Conservation (phyloP, 2,113 vertebrate species). For the Crotophaga sulcirostris region DNA sequence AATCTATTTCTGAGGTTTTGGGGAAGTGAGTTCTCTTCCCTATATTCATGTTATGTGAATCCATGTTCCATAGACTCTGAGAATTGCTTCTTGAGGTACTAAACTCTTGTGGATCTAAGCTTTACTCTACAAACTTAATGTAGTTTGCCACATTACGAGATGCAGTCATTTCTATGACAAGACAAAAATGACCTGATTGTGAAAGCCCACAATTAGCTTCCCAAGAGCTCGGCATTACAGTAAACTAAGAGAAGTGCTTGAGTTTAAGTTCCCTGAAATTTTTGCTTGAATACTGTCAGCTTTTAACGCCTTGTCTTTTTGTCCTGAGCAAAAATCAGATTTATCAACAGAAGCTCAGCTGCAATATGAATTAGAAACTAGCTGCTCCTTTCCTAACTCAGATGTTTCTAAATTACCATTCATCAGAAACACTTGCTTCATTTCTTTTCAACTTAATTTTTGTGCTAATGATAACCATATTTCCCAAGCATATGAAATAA, state of each 20-base stretch:
- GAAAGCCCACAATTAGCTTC: background rate
- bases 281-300: background rate
- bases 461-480: background rate
- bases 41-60: background rate
- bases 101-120: background rate
- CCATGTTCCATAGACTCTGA: background rate
- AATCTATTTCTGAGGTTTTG: background rate
- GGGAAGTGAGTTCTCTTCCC: background rate
- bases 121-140: background rate
- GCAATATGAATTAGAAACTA: background rate
- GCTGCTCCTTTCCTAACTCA: background rate
- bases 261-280: background rate
- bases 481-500: background rate
- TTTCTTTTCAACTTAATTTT: background rate
- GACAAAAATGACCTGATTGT: background rate
- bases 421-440: background rate
- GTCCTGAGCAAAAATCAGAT: background rate
- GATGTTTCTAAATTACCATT: background rate
- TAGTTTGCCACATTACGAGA: background rate
- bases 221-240: background rate
- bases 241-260: background rate
- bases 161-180: background rate
- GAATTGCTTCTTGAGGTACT: background rate
- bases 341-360: background rate
- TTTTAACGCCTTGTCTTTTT: background rate